Evolutionary conservation across 92 coral and sea anemone species (phyloP), one percentile per base, ranked within the genome.

Genomic region (Epizoanthus stellaris): DNA sequence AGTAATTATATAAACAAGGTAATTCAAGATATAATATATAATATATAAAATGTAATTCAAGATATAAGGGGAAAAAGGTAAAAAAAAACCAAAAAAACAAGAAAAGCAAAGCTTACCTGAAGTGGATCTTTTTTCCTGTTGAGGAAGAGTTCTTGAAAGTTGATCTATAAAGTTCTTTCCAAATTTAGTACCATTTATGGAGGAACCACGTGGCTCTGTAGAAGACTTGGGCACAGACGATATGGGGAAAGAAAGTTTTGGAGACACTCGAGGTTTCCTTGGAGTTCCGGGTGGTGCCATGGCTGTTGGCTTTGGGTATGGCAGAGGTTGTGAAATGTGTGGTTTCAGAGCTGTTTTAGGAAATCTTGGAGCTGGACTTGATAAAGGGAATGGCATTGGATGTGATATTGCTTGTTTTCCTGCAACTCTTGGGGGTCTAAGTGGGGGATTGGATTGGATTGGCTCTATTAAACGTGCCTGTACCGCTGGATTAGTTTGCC

Each of bases 391-490:
- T 4, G 20, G 57, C 67, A 61, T 79, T 43, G 52, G 82, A 6
- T 39, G 72, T 63, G 72, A 40, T 45, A 45, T 20, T 12, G 60
- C 16, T n/a, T 20, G 25, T 30, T 67, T 20, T 6, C 83, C 73
- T 0, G 45, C 14, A 45, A 63, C 21, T 79, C 47, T 79, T 13
- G 21, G 21, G 3, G 61, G 59, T 79, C 65, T 79, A 21, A 57
- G 52, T 7, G 73, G 72, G 4, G 83, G 47, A 30, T 2, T 30
- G 36, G 36, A 30, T 11, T 79, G 83, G 40, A 79, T 63, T 45
- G 83, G 83, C 14, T 79, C 83, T n/a, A 79, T 79, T 0, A 79
- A 40, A 40, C 83, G 71, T 4, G 83, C 83, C 19, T 77, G 82
- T 1, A 70, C 73, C 19, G 17, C 49, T 39, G 73, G 73, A 5